phyloP scores from a whole-genome alignment of 1,140 invertebrate genomes.

The Danaus plexippus region DNA sequence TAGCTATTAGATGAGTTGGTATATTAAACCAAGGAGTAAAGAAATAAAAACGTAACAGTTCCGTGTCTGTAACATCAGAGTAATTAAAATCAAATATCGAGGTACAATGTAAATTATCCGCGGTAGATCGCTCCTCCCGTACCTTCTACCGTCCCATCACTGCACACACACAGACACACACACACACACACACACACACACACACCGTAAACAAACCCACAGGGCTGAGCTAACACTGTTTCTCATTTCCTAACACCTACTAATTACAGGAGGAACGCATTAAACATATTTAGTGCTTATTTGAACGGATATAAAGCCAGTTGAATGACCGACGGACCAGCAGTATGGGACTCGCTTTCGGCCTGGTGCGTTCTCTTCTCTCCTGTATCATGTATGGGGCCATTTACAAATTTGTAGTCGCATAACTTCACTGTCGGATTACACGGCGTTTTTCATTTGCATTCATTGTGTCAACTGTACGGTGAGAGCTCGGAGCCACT shows the following conservation, averaged over 20 bases:
- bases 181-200: too few relatives aligned
- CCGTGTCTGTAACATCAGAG: too few relatives aligned
- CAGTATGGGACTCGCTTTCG: slow-evolving; percentile 16
- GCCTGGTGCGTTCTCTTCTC: neutral
- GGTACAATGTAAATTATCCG: too few relatives aligned
- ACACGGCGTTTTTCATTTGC: slow-evolving; percentile 16
- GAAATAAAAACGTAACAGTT: too few relatives aligned
- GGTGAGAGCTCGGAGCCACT: too few relatives aligned
- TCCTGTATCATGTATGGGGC: slow-evolving; percentile 14
- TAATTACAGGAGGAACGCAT: slow-evolving; percentile 63
- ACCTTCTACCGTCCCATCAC: too few relatives aligned
- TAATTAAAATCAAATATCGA: too few relatives aligned
- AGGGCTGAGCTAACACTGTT: slow-evolving; percentile 36
- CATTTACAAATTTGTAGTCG: slow-evolving; percentile 23
- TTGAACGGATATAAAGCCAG: slow-evolving; percentile 48
- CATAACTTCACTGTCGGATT: slow-evolving; percentile 11
- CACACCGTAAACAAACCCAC: slow-evolving; percentile 19
- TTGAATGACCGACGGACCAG: slow-evolving; percentile 36
- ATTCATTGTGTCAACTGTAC: slow-evolving; percentile 3
- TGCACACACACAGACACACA: too few relatives aligned
- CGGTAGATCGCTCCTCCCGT: too few relatives aligned
- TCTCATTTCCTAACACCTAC: slow-evolving; percentile 58
- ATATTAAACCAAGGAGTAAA: too few relatives aligned
- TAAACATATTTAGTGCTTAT: slow-evolving; percentile 58
- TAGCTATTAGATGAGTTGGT: too few relatives aligned